phyloP scores from a whole-genome alignment of 2,888 invertebrate genomes.

The Chaetogeoica ovagalla region DNA sequence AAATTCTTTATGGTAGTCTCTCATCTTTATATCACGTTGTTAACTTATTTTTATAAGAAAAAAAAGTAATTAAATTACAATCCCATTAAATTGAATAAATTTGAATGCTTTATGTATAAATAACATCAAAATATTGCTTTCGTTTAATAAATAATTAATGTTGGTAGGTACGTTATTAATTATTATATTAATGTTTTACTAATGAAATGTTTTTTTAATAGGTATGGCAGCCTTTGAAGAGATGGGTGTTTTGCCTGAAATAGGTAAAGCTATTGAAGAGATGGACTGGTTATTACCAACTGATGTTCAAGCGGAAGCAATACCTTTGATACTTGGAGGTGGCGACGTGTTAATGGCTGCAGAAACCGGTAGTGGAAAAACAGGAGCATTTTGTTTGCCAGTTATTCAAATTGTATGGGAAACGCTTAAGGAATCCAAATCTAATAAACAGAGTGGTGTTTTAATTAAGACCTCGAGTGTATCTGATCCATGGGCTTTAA shows the following conservation, averaged over 20 bases:
- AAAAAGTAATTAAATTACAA: no score
- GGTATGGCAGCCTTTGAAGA: conserved; percentile 63
- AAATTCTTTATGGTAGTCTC: no score
- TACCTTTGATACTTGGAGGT: conserved; percentile 95
- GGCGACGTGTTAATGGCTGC: conserved; percentile 99
- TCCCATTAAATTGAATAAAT: no score
- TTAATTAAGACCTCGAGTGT: conserved; percentile 18
- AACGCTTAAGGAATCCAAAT: conserved; percentile 83
- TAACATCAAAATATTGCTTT: background rate
- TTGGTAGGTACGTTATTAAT: no score
- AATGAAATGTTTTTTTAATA: background rate
- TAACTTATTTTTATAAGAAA: no score
- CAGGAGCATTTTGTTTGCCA: conserved; percentile 97
- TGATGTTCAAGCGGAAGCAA: conserved; percentile 97
- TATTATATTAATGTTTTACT: background rate
- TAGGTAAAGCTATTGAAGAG: conserved; percentile 92
- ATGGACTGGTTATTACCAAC: conserved; percentile 99
- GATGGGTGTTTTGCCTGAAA: conserved; percentile 95
- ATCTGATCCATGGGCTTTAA: conserved; percentile 77
- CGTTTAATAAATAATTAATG: background rate
- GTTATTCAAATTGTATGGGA: conserved; percentile 98
- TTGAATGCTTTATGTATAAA: no score
- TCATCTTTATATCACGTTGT: no score
- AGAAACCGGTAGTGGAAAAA: conserved; percentile 98
- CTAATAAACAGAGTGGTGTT: conserved; percentile 66